phyloP scores from a whole-genome alignment of 2,888 invertebrate genomes.

The Entomobrya proxima region DNA sequence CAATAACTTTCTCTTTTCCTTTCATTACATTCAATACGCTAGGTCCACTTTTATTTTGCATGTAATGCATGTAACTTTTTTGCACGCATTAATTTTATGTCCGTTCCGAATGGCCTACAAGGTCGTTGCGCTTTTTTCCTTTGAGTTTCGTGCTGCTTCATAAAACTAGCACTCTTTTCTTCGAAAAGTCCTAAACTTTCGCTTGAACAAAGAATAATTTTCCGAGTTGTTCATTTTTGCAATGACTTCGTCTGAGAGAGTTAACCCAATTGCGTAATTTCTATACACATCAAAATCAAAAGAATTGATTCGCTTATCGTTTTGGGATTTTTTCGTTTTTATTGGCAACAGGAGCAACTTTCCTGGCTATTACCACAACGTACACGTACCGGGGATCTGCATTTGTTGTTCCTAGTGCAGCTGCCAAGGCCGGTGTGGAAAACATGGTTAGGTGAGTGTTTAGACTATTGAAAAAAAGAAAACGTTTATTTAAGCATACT shows the following conservation, averaged over 20 bases:
- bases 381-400: slow-evolving; percentile 79
- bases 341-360: slow-evolving; percentile 76
- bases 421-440: slow-evolving; percentile 80
- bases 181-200: not conserved
- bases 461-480: not conserved
- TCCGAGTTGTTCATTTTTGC: not conserved
- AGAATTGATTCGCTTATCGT: not conserved
- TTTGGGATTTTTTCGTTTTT: not conserved
- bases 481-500: no score
- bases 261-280: not conserved
- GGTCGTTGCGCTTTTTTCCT: not conserved
- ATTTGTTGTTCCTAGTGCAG: slow-evolving; percentile 80
- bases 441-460: slow-evolving; percentile 76
- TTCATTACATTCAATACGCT: no score
- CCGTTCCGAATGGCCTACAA: not conserved
- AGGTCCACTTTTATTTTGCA: no score
- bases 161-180: not conserved
- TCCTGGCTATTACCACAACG: slow-evolving; percentile 79
- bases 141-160: not conserved
- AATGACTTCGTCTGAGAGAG: not conserved
- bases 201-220: not conserved
- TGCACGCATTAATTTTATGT: not conserved
- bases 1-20: no score
- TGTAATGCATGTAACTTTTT: not conserved
- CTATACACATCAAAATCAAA: not conserved